Evolutionary conservation across 2,888 invertebrate genomes (phyloP).

Genomic region (Dendrolimus houi): DNA sequence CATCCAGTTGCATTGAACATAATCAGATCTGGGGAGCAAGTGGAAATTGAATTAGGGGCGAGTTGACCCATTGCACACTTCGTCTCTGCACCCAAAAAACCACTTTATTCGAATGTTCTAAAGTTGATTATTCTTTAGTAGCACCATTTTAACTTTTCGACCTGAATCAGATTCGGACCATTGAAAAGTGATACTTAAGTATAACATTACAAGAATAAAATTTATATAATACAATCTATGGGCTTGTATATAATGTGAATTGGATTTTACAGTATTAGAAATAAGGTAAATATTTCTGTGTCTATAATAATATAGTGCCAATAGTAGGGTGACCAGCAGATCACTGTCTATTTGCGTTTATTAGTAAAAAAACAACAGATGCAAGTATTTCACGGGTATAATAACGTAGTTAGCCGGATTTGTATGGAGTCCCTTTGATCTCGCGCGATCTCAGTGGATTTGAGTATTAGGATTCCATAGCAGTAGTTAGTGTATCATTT

Average conservation of each 20-base stretch:
- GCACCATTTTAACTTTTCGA: neutral
- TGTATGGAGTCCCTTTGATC: conserved; percentile 66
- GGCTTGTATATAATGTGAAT: no score
- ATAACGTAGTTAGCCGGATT: conserved; percentile 71
- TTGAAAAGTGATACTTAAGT: neutral
- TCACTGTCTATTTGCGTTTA: conserved; percentile 71
- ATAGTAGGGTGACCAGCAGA: conserved; percentile 44
- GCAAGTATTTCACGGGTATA: conserved; percentile 73
- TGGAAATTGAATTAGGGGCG: conserved; percentile 66
- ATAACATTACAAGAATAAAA: neutral
- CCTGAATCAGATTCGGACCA: neutral
- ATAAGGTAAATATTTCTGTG: neutral
- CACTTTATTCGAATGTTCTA: neutral
- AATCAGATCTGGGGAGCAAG: conserved; percentile 64
- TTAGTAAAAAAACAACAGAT: conserved; percentile 71
- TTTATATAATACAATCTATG: neutral
- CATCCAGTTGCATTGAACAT: conserved; percentile 49
- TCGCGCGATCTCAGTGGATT: conserved; percentile 31
- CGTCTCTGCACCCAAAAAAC: conserved; percentile 6
- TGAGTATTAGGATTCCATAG: neutral
- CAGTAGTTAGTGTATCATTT: neutral
- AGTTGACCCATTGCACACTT: conserved; percentile 51
- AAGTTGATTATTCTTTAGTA: neutral
- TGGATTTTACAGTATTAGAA: neutral
- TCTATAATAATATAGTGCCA: conserved; percentile 9